A percentile compares a stretch with the other conserved stretches of the same genome.
These are phyloP conservation scores for Pseudopodoces humilis DNA, from an alignment of 2,113 vertebrate species.

Conservation along the genomic window DNA sequence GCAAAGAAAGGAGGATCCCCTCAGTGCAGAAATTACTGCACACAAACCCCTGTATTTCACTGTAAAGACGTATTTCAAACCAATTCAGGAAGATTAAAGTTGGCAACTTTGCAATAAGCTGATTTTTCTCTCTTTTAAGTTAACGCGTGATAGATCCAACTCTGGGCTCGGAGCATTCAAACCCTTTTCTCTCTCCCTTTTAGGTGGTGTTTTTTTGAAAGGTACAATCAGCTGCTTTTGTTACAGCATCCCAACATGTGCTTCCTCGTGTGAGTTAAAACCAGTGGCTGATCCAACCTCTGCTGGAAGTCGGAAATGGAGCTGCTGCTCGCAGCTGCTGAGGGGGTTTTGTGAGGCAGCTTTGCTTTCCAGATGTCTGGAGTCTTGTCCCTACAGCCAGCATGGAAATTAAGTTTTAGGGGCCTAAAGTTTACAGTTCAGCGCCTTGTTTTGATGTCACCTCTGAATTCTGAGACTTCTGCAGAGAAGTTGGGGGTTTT, in stretches of 20 bases:
- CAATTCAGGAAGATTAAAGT: constrained; percentile 61
- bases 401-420: not conserved
- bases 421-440: not conserved
- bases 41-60: not conserved
- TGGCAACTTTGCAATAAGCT: constrained; percentile 42
- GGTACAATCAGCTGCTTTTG: constrained; percentile 62
- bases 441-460: not conserved
- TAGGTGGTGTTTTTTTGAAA: constrained; percentile 16
- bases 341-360: not conserved
- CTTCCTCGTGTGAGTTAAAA: constrained; percentile 23
- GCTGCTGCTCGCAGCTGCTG: not conserved
- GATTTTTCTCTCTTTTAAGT: constrained; percentile 53
- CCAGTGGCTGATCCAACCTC: constrained; percentile 24
- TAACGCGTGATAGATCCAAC: constrained; percentile 36
- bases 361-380: not conserved
- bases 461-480: not conserved
- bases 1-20: not conserved
- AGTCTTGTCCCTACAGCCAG: not conserved
- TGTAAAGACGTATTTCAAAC: constrained; percentile 32
- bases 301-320: constrained; percentile 1
- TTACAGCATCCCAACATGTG: constrained; percentile 13
- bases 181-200: constrained; percentile 37
- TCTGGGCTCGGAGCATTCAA: not conserved
- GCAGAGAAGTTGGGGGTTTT: not conserved
- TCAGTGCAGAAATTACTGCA: not conserved